phyloP scores from a whole-genome alignment of 2,113 vertebrate species.

The Phalacrocorax carbo region DNA sequence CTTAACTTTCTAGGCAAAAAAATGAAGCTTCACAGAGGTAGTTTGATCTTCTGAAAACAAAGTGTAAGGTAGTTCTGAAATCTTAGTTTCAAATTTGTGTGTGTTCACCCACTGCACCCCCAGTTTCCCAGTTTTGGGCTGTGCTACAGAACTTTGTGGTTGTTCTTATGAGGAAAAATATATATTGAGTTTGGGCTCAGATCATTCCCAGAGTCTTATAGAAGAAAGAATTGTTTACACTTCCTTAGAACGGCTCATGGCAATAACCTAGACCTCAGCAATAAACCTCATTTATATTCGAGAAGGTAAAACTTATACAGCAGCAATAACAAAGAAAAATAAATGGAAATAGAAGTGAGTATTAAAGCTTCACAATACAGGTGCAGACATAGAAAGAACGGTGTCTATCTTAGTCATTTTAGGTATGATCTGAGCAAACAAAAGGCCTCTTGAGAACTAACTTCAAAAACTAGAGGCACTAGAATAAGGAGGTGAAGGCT shows the following conservation, averaged over 20 bases:
- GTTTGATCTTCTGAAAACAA: not conserved
- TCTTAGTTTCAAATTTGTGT: not conserved
- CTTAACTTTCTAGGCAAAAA: not conserved
- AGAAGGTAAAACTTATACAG: not conserved
- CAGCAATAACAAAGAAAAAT: conserved; percentile 14
- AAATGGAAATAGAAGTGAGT: not conserved
- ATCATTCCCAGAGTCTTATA: not conserved
- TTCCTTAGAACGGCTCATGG: not conserved
- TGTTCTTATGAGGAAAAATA: not conserved
- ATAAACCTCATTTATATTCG: not conserved
- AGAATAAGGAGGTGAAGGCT: not conserved
- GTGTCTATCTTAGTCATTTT: not conserved
- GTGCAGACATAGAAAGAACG: not conserved
- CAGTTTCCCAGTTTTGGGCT: not conserved
- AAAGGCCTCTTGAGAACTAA: not conserved
- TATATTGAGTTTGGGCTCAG: not conserved
- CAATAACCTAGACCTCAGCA: not conserved
- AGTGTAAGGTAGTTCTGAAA: not conserved
- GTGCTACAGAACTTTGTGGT: not conserved
- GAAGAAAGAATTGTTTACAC: not conserved
- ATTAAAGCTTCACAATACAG: not conserved
- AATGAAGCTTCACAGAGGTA: not conserved
- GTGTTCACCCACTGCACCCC: not conserved
- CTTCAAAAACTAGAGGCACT: not conserved
- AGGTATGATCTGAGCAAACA: not conserved